A percentile compares a stretch with the other conserved stretches of the same genome.
These are phyloP conservation scores for Scomberomorus guttatus DNA, from an alignment of 2,797 vertebrate species.

Conservation along the genomic window DNA sequence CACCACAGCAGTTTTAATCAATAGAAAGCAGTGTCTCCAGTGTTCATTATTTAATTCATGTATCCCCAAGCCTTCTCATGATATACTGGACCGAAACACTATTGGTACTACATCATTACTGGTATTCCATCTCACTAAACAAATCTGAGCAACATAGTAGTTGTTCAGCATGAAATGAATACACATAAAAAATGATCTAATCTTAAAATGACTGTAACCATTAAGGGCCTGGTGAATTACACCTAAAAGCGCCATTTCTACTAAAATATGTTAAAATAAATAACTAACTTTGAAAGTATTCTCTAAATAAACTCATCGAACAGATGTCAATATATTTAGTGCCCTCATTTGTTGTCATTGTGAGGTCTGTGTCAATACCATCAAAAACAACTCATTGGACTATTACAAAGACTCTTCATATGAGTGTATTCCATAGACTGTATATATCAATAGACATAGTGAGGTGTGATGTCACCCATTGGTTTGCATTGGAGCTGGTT, in stretches of 20 bases:
- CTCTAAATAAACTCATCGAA: background rate
- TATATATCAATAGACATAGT: too few relatives aligned
- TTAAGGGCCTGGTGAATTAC: background rate
- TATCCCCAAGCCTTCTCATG: background rate
- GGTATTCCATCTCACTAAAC: constrained; percentile 1
- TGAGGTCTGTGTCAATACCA: too few relatives aligned
- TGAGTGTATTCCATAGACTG: too few relatives aligned
- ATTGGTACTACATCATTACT: background rate
- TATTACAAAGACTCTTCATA: too few relatives aligned
- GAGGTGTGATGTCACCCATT: too few relatives aligned
- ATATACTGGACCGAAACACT: background rate
- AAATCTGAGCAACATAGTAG: background rate
- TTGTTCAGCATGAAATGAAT: background rate
- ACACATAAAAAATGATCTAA: background rate
- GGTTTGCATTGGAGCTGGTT: too few relatives aligned
- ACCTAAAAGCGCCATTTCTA: background rate
- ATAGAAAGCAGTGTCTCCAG: constrained; percentile 36
- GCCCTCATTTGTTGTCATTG: background rate
- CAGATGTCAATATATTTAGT: background rate
- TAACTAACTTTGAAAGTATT: background rate
- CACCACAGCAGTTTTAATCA: constrained; percentile 33
- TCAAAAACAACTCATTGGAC: too few relatives aligned
- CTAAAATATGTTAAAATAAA: background rate
- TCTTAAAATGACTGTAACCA: background rate
- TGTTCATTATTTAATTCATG: constrained; percentile 17